Percentiles rank a stretch among this genome's conserved stretches.
These are phyloP conservation scores for Pteronotus mesoamericanus DNA, from an alignment of 2,797 vertebrate genomes.

Conservation along the genomic window DNA sequence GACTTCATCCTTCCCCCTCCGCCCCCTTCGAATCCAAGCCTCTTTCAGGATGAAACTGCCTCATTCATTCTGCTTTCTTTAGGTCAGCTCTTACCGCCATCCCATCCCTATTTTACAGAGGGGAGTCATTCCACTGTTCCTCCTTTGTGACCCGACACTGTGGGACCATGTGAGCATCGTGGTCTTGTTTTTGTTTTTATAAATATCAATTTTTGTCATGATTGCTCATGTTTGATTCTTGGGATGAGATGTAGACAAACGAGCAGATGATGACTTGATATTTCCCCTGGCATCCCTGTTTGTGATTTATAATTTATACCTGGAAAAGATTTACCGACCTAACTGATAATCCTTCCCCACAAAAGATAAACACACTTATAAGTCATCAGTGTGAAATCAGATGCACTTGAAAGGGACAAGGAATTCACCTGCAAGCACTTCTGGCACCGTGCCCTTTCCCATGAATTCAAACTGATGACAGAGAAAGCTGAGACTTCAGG, in stretches of 20 bases:
- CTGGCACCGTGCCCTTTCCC: conserved; percentile 79
- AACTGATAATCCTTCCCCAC: conserved; percentile 80
- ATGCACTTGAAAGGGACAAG: conserved; percentile 76
- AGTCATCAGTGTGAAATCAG: conserved; percentile 76
- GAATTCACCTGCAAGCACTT: conserved; percentile 83
- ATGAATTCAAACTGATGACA: conserved; percentile 76
- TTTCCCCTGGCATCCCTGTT: conserved; percentile 59
- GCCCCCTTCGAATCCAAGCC: not conserved
- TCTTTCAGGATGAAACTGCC: conserved; percentile 20
- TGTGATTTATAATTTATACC: conserved; percentile 80
- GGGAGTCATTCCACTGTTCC: not conserved
- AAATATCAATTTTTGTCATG: not conserved
- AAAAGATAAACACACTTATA: conserved; percentile 76
- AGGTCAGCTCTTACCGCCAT: not conserved
- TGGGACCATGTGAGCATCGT: not conserved
- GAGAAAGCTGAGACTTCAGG: conserved; percentile 72
- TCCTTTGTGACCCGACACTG: not conserved
- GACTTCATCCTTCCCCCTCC: not conserved
- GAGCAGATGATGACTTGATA: conserved; percentile 8
- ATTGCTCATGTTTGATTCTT: conserved; percentile 39
- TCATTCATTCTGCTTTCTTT: not conserved
- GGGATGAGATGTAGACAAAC: conserved; percentile 70
- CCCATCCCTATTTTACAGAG: not conserved
- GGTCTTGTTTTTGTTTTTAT: not conserved
- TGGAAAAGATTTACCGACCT: conserved; percentile 76